Conservation (phyloP, 2,888 invertebrate species). For the Podabrus alpinus region DNA sequence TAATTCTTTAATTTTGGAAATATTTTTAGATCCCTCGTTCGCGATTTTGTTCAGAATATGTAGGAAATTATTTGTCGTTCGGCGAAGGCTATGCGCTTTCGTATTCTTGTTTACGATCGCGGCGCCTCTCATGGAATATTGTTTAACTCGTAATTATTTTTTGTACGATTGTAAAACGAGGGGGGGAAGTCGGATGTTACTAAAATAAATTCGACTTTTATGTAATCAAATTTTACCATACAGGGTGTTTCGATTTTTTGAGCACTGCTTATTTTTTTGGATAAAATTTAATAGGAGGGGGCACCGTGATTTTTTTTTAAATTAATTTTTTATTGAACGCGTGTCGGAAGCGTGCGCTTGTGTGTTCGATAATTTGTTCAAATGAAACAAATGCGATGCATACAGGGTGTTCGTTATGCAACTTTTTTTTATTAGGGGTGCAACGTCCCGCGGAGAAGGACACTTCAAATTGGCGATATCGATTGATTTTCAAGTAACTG, state of each 20-base stretch:
- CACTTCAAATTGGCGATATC: not conserved
- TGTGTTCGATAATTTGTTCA: no score
- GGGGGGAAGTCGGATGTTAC: not conserved
- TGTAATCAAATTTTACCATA: no score
- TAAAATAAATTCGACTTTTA: not conserved
- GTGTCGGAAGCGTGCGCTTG: no score
- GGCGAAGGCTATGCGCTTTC: not conserved
- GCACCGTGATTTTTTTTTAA: no score
- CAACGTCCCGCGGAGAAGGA: no score
- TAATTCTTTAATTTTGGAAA: not conserved
- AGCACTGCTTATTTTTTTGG: no score
- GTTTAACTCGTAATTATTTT: not conserved
- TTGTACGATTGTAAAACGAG: no score
- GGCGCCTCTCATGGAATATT: not conserved
- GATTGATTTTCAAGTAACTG: not conserved
- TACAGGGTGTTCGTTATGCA: not conserved
- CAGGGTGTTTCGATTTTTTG: not conserved
- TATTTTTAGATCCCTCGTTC: not conserved
- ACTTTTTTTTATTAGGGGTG: no score
- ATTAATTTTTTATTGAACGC: not conserved
- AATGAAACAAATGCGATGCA: not conserved
- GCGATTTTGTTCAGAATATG: not conserved
- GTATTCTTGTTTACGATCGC: not conserved
- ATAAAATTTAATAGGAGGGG: not conserved
- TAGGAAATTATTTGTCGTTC: not conserved